Base-by-base conservation (phyloP, 2,797 vertebrate genomes). In the Phoebastria nigripes region DNA sequence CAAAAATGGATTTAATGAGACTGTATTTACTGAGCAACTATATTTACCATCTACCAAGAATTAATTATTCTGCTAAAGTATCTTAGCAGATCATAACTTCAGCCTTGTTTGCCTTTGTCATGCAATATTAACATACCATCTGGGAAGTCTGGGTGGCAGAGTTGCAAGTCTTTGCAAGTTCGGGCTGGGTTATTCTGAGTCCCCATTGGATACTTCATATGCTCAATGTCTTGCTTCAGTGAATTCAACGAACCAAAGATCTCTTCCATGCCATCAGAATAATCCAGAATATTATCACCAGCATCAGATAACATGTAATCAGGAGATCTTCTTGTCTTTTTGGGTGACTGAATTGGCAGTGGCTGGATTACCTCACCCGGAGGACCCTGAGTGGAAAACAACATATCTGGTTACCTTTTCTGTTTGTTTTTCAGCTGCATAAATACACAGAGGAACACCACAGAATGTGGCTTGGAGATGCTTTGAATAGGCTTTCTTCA, bases 191-290 rank as follows among this genome's bases (percentile, higher is more conserved):
- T 99, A 92, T 98, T 99, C 87, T 99, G 98, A 1, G 99, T 99
- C 56, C 99, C 99, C 99, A 99, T 99, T 4, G 99, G 99, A 87
- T 99, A 99, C 90, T 99, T 99, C 99, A 99, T 99, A n/a, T 99
- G 98, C 86, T 99, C 99, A 1, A 99, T 99, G 94, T 99, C 99
- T 96, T 99, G 99, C 85, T 99, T 99, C 93, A 99, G 98, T 89
- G 98, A 98, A 96, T 99, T 99, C 82, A 99, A 96, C 0, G 99
- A 99, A 78, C 98, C 98, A 61, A 99, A 99, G 94, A 99, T 99
- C 95, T 99, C 99, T 94, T 99, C 99, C 99, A 99, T 99, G 91
- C 99, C 99, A 88, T 99, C 99, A 0, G 98, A 97, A 31, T 99
- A 99, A 93, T 99, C 99, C 97, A 99, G 97, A 88, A 99, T 98